These are phyloP conservation scores for Pelecanoides urinatrix DNA, from an alignment of 2,113 vertebrate genomes.

Conservation along the genomic window DNA sequence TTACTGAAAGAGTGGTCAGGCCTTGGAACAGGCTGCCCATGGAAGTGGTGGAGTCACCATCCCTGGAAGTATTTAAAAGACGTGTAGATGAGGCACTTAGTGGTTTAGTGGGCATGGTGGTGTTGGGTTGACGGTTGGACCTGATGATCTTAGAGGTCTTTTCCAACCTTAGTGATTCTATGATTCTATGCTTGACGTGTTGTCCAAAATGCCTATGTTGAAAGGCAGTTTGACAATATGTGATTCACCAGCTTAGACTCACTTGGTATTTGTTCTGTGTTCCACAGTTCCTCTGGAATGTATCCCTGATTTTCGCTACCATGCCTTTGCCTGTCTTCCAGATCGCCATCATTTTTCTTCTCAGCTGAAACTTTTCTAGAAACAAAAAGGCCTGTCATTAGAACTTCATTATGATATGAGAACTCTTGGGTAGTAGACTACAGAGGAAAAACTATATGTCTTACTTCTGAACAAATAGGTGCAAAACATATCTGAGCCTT, in stretches of 20 bases:
- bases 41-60: no score
- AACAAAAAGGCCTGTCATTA: background rate
- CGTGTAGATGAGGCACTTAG: no score
- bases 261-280: slow-evolving; percentile 7
- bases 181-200: background rate
- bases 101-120: no score
- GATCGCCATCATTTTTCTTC: background rate
- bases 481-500: background rate
- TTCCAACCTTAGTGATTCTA: no score
- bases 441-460: background rate
- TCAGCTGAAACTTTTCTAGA: slow-evolving; percentile 58
- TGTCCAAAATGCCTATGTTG: background rate
- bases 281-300: slow-evolving; percentile 33
- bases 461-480: background rate
- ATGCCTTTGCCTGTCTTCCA: background rate
- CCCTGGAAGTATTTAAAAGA: no score
- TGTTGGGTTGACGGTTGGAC: no score
- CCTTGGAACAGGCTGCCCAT: no score
- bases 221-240: background rate
- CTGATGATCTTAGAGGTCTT: no score
- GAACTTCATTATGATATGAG: background rate
- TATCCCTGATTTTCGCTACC: slow-evolving; percentile 68
- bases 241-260: background rate
- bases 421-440: background rate
- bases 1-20: no score